Conservation (phyloP, 2,797 vertebrate genomes). For the Ctenopoma multispine region DNA sequence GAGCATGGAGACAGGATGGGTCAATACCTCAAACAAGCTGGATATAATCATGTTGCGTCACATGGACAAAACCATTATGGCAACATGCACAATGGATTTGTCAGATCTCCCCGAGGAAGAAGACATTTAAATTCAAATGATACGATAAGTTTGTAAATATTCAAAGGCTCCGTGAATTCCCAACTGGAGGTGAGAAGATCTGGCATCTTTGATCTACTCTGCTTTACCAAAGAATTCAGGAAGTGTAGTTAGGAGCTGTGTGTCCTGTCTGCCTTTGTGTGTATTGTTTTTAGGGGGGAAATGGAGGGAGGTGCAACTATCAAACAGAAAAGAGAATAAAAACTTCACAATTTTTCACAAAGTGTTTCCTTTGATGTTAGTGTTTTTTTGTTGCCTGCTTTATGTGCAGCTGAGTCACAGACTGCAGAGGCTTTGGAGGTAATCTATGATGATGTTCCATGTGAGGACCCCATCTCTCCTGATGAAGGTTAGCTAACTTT, state of each 20-base stretch:
- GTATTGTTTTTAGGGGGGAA: slow-evolving; percentile 15
- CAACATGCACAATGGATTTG: slow-evolving; percentile 29
- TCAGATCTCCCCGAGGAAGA: slow-evolving; percentile 17
- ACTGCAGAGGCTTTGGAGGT: slow-evolving; percentile 80
- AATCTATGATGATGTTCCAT: slow-evolving; percentile 95
- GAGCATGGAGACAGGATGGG: slow-evolving; percentile 60
- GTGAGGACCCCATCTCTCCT: slow-evolving; percentile 80
- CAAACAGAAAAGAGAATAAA: slow-evolving; percentile 31
- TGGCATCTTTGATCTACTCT: slow-evolving; percentile 39
- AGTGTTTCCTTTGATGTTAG: slow-evolving; percentile 20
- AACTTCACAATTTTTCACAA: slow-evolving; percentile 4
- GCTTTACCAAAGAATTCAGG: slow-evolving; percentile 27
- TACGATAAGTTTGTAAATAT: slow-evolving; percentile 48
- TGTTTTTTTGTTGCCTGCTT: slow-evolving; percentile 32
- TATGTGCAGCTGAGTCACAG: slow-evolving; percentile 36
- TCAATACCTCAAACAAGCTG: slow-evolving; percentile 75
- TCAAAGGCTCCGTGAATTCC: slow-evolving; percentile 32
- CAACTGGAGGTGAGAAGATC: slow-evolving; percentile 28
- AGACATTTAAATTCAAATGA: slow-evolving; percentile 49
- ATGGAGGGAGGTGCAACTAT: slow-evolving; percentile 33
- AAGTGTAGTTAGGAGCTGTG: slow-evolving; percentile 14
- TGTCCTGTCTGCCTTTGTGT: neutral
- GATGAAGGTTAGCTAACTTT: slow-evolving; percentile 74
- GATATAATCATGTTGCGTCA: slow-evolving; percentile 61
- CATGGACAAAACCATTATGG: slow-evolving; percentile 47